Base-by-base conservation (phyloP, 2,888 invertebrate genomes). In the Parnassius orleans region DNA sequence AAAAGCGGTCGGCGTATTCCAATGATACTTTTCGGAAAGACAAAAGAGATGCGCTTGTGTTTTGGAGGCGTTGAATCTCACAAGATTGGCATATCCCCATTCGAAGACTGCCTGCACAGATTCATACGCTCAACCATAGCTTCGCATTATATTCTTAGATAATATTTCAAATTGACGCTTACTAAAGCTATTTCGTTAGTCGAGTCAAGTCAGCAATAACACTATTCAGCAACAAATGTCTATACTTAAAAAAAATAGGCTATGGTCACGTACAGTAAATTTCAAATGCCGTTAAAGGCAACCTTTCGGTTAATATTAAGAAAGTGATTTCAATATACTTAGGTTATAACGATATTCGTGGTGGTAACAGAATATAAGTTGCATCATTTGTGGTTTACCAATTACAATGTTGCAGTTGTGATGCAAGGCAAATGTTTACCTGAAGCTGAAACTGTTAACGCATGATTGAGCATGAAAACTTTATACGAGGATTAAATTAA, bases 261-360 rank as follows among this genome's bases (percentile, higher is more conserved):
- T 33, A 52, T 52, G 11, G 52, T 52, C 52, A 52, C 52, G 52
- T 52, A 52, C 3, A 33, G 7, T 41, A 9, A 33, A 24, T 51
- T 51, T 51, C 24, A 51, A 51, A 14, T 24, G 12, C 5, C 11
- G 51, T 24, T 24, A 48, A 15, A 48, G 5, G n/a, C 48, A 12
- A 46, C 7, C n/a, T 33, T 33, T 33, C 33, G 33, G 15, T 9
- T 14, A 14, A 11, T 48, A 14, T 48, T 14, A 10, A 10, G 48
- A 14, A 48, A 48, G 48, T 14, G 14, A 48, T 48, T 48, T 15
- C 14, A 15, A 14, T 7, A 14, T n/a, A 19, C 19, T 19, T 19
- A 48, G 9, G n/a, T 48, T 33, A 15, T 14, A 48, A 48, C 10
- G 10, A 52, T 52, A 10, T 52, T 33, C 33, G 52, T 24, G 9